Evolutionary conservation across 2,113 vertebrate genomes (phyloP).

Genomic region (Hydrolagus affinis): DNA sequence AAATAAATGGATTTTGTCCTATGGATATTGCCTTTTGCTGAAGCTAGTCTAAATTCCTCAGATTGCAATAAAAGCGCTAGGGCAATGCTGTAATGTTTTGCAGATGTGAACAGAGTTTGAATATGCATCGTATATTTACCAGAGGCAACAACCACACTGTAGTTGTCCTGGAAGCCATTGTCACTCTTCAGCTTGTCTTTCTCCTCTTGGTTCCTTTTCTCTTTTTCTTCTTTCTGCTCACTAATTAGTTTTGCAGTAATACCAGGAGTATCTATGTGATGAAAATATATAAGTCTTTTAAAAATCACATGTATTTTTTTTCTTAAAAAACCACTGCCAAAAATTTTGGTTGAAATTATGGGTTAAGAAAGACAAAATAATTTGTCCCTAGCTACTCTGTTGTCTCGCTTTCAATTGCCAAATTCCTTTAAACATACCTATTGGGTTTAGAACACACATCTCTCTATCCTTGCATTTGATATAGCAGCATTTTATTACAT

Average conservation of each 20-base stretch:
- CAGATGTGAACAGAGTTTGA: no score
- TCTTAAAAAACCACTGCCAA: no score
- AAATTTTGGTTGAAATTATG: no score
- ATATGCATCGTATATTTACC: slow-evolving; percentile 52
- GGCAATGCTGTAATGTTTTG: not conserved
- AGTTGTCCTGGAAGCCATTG: slow-evolving; percentile 96
- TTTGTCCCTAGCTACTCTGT: no score
- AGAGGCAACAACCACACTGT: slow-evolving; percentile 95
- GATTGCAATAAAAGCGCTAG: not conserved
- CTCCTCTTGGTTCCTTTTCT: slow-evolving; percentile 98
- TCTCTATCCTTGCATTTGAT: no score
- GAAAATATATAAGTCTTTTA: not conserved
- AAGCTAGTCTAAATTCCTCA: no score
- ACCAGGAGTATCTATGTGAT: slow-evolving; percentile 80
- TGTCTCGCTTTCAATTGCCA: no score
- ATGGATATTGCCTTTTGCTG: not conserved
- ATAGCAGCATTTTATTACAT: no score
- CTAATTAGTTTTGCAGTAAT: slow-evolving; percentile 97
- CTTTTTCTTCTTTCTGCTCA: slow-evolving; percentile 97
- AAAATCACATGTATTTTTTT: not conserved
- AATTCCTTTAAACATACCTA: no score
- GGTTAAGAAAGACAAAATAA: no score
- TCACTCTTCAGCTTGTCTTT: slow-evolving; percentile 98
- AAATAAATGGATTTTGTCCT: not conserved
- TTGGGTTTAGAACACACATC: no score